These are phyloP conservation scores for Cichladusa arquata DNA, from an alignment of 2,113 vertebrate species.

Conservation along the genomic window DNA sequence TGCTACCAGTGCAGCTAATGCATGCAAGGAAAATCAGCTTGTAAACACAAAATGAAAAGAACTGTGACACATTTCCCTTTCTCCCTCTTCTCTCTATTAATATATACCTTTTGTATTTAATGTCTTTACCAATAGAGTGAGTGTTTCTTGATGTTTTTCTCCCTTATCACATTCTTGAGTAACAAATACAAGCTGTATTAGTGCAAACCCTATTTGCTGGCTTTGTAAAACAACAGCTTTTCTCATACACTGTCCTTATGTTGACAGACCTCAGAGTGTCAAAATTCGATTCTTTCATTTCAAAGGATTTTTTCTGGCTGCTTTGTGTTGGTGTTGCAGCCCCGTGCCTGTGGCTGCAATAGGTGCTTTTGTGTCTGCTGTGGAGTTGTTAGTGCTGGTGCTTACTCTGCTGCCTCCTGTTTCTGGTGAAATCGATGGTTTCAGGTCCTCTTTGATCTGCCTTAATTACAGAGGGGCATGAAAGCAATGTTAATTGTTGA, in stretches of 20 bases:
- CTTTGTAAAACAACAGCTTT: not conserved
- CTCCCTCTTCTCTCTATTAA: not conserved
- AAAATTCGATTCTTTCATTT: not conserved
- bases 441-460: slow-evolving; percentile 44
- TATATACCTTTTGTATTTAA: not conserved
- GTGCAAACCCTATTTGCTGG: not conserved
- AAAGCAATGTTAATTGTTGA: slow-evolving; percentile 66
- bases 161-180: not conserved
- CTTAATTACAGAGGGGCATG: slow-evolving; percentile 65
- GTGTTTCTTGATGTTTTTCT: not conserved
- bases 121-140: not conserved
- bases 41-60: not conserved
- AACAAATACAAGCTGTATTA: not conserved
- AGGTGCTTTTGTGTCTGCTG: not conserved
- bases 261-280: not conserved
- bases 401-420: not conserved
- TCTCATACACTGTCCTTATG: not conserved
- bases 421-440: slow-evolving; percentile 18
- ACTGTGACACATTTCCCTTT: not conserved
- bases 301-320: not conserved
- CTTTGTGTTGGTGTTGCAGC: not conserved
- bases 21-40: not conserved
- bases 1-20: not conserved
- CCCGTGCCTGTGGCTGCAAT: not conserved
- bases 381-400: not conserved